Evolutionary conservation across 2,797 vertebrate genomes (phyloP).

Genomic region (Urocyon cinereoargenteus): DNA sequence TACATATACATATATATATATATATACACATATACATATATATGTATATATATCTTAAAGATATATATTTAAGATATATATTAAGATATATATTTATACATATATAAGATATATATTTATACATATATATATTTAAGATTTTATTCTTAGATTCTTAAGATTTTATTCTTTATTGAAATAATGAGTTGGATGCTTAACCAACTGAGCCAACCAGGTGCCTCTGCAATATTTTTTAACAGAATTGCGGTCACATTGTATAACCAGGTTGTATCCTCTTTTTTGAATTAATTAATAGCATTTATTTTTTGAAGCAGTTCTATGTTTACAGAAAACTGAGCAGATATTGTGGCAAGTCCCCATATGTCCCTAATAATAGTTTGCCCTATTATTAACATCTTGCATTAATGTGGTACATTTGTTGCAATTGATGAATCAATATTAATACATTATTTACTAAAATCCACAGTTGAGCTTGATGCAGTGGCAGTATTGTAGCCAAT

Average conservation of each 20-base stretch:
- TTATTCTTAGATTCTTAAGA: too few species aligned
- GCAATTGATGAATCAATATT: background rate
- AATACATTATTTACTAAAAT: background rate
- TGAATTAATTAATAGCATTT: background rate
- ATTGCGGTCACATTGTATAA: background rate
- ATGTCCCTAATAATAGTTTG: background rate
- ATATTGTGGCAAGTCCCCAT: background rate
- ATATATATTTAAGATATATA: too few species aligned
- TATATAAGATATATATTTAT: too few species aligned
- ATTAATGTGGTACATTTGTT: background rate
- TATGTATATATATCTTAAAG: too few species aligned
- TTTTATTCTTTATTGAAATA: background rate
- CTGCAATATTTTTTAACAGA: background rate
- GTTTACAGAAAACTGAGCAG: background rate
- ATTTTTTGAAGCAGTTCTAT: background rate
- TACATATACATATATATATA: too few species aligned
- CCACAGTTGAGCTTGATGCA: background rate
- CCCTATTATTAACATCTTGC: background rate
- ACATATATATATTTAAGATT: too few species aligned
- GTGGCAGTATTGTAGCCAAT: background rate
- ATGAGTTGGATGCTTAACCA: background rate
- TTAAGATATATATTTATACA: too few species aligned
- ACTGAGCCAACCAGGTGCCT: background rate
- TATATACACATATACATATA: too few species aligned
- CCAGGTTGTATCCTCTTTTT: background rate